Conservation (phyloP, 2,113 vertebrate species). For the cattle (Bos taurus) region ARS-UCD2.0 NC_037340.1:39857501-39858000, state of each 20-base stretch:
- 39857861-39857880: neutral
- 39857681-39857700: neutral
- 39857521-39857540: neutral
- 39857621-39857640: neutral
- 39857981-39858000: neutral
- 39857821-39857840: neutral
- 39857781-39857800: neutral
- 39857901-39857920: neutral
- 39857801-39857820: neutral
- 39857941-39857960: neutral
- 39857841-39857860: neutral
- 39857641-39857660: neutral
- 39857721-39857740: neutral
- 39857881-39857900: neutral
- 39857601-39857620: no score
- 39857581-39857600: neutral
- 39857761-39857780: neutral
- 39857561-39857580: neutral
- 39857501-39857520: fast-evolving
- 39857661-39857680: neutral
- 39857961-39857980: fast-evolving
- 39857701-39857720: neutral
- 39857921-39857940: neutral
- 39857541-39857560: neutral
- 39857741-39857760: neutral